Evolutionary conservation across 2,113 vertebrate species (phyloP).

Genomic region (Ciconia stormi): DNA sequence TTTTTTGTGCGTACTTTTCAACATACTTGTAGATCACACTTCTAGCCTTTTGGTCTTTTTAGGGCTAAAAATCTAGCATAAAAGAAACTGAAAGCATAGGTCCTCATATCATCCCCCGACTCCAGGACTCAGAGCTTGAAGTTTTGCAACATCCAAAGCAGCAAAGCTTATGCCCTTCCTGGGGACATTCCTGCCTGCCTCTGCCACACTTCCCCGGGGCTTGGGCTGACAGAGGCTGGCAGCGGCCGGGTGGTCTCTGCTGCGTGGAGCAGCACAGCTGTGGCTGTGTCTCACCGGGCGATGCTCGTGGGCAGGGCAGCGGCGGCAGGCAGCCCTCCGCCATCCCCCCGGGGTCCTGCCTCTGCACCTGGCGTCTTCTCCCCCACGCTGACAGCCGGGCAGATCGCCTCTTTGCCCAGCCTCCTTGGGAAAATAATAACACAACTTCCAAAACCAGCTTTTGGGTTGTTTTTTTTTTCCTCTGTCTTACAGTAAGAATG

Average conservation of each 20-base stretch:
- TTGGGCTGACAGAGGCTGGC: accelerated
- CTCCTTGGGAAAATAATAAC: not conserved
- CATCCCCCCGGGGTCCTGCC: accelerated
- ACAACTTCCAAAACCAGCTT: not conserved
- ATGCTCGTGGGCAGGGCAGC: not conserved
- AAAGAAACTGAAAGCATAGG: not conserved
- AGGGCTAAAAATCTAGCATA: not conserved
- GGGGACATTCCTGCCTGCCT: not conserved
- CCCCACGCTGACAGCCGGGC: accelerated
- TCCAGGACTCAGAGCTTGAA: not conserved
- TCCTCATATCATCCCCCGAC: not conserved
- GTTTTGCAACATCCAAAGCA: not conserved
- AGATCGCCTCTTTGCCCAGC: not conserved
- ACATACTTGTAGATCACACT: not conserved
- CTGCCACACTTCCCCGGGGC: not conserved
- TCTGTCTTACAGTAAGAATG: not conserved
- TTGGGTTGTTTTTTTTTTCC: not conserved
- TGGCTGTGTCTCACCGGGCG: accelerated
- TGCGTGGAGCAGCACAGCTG: accelerated
- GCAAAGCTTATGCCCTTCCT: not conserved
- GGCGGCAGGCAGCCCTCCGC: not conserved
- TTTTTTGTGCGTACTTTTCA: not conserved
- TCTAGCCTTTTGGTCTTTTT: not conserved
- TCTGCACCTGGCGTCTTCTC: not conserved
- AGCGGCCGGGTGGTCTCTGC: not conserved